phyloP scores from a whole-genome alignment of 2,113 vertebrate species.

The Calypte anna region DNA sequence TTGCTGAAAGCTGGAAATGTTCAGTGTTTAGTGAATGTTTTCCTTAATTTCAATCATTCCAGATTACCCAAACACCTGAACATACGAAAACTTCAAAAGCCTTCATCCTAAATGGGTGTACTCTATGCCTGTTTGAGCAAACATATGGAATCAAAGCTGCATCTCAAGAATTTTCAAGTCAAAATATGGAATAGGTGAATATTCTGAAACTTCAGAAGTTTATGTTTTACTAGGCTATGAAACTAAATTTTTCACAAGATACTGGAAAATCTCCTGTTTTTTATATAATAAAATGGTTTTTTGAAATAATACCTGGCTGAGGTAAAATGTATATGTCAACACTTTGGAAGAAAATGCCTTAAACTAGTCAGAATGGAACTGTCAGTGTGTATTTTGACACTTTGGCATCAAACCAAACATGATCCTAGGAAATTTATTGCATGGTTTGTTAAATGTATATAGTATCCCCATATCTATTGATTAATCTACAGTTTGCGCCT shows the following conservation, averaged over 20 bases:
- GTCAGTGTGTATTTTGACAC: neutral
- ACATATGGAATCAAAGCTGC: neutral
- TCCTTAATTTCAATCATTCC: neutral
- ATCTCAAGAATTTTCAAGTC: neutral
- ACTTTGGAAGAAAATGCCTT: neutral
- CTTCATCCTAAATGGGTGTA: neutral
- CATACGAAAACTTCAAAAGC: neutral
- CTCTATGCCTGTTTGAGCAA: neutral
- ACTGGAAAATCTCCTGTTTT: accelerated
- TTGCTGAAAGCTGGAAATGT: neutral
- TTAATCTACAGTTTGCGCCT: too few species aligned
- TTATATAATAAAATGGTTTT: neutral
- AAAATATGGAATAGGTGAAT: neutral
- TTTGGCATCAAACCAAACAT: neutral
- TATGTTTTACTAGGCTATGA: neutral
- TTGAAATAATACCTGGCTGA: neutral
- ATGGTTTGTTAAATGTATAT: too few species aligned
- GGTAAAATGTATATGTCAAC: neutral
- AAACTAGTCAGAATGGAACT: neutral
- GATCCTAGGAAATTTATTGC: neutral
- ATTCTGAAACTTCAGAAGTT: neutral
- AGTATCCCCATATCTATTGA: too few species aligned
- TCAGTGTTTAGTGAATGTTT: neutral
- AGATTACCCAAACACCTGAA: neutral
- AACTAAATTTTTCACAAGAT: neutral